phyloP scores from a whole-genome alignment of 2,888 invertebrate species.

The Protodeltote pygarga region DNA sequence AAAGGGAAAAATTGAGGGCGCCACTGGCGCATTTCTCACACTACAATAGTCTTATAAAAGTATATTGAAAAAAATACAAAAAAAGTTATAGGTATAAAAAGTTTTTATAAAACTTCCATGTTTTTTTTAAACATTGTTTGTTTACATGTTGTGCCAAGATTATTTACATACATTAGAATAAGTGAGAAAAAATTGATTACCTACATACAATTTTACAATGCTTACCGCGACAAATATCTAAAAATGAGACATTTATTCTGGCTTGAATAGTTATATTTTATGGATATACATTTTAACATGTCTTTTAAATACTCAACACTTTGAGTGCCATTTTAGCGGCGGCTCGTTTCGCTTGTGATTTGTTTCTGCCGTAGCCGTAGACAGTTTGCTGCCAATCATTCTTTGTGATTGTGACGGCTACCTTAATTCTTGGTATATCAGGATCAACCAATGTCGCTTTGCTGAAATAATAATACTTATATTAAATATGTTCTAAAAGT shows the following conservation, averaged over 20 bases:
- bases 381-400: slow-evolving; percentile 87
- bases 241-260: neutral
- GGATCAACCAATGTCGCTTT: slow-evolving; percentile 46
- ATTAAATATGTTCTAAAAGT: neutral
- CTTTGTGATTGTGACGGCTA: slow-evolving; percentile 88
- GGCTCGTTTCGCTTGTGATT: slow-evolving; percentile 90
- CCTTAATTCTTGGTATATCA: slow-evolving; percentile 80
- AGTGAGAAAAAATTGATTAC: too few species aligned
- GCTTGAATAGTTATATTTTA: neutral
- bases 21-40: too few species aligned
- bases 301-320: slow-evolving; percentile 63
- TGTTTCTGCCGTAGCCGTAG: slow-evolving; percentile 91
- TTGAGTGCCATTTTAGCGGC: slow-evolving; percentile 93
- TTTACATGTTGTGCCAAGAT: too few species aligned
- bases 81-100: too few species aligned
- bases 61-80: too few species aligned
- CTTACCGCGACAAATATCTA: too few species aligned
- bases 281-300: neutral
- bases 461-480: slow-evolving; percentile 53
- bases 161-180: too few species aligned
- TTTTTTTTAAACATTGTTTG: too few species aligned
- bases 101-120: too few species aligned
- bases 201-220: too few species aligned
- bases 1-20: too few species aligned
- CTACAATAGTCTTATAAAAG: too few species aligned